These are phyloP conservation scores for Platichthys flesus DNA, from an alignment of 2,113 vertebrate species.

Conservation along the genomic window DNA sequence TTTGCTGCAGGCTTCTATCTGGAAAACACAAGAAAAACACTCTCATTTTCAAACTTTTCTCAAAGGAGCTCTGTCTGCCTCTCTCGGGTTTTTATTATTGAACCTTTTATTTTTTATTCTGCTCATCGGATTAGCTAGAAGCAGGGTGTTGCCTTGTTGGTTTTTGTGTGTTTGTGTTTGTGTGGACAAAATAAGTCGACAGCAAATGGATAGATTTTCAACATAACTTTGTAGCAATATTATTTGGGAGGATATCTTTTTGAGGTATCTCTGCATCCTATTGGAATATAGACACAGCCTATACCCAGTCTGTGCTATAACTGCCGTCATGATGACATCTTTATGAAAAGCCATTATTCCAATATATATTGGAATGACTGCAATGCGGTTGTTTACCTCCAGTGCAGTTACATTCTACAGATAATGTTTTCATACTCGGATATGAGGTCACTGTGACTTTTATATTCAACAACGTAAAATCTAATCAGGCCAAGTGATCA, in stretches of 20 bases:
- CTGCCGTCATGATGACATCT: too few species aligned
- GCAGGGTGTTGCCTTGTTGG: neutral
- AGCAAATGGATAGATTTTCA: too few species aligned
- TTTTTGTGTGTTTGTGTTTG: neutral
- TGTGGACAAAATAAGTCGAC: neutral
- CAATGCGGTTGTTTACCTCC: too few species aligned
- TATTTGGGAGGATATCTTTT: neutral
- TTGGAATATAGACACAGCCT: neutral
- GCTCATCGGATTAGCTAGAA: neutral
- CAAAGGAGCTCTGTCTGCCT: neutral
- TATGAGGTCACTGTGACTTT: too few species aligned
- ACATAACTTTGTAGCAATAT: too few species aligned
- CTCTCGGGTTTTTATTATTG: neutral
- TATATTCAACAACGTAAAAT: too few species aligned
- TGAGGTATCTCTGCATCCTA: neutral
- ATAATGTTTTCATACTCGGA: too few species aligned
- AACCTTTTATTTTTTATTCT: neutral
- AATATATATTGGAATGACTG: too few species aligned
- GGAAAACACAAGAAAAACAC: constrained; percentile 20
- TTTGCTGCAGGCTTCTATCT: constrained; percentile 98
- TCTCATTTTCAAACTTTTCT: neutral
- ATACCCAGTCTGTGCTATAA: neutral
- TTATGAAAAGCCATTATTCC: too few species aligned
- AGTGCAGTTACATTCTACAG: too few species aligned
- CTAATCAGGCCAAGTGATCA: too few species aligned